Percentiles rank a stretch among this genome's conserved stretches.
These are phyloP conservation scores for Mugil cephalus DNA, from an alignment of 2,113 vertebrate genomes.

Conservation along the genomic window DNA sequence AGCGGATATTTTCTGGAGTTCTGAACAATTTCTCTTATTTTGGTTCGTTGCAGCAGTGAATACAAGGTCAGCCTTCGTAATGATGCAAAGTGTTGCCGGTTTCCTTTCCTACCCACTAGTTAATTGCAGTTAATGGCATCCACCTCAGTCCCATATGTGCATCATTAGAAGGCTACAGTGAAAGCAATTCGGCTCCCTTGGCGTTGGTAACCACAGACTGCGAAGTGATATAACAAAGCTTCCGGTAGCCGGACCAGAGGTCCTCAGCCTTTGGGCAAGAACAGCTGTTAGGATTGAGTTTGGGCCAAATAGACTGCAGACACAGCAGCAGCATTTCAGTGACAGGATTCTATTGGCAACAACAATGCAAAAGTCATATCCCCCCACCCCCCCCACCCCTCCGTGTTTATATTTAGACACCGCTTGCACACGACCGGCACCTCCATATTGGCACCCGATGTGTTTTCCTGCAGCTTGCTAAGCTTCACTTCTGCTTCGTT, in stretches of 20 bases:
- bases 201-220: conserved; percentile 33
- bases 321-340: background rate
- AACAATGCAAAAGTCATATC: background rate
- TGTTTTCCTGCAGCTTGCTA: conserved; percentile 36
- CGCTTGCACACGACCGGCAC: background rate
- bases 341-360: conserved; percentile 18
- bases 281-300: conserved; percentile 29
- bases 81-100: background rate
- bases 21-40: too few species aligned
- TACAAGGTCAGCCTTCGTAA: background rate
- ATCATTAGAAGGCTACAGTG: conserved; percentile 53
- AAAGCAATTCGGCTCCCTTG: conserved; percentile 24
- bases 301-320: conserved; percentile 13
- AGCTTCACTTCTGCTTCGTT: conserved; percentile 18
- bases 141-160: conserved; percentile 47
- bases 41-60: background rate
- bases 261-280: conserved; percentile 7
- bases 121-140: conserved; percentile 41
- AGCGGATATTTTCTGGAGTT: too few species aligned
- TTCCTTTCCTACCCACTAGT: conserved; percentile 8
- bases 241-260: conserved; percentile 23
- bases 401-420: conserved; percentile 2
- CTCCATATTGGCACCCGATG: conserved; percentile 61
- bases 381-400: background rate
- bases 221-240: conserved; percentile 3